Evolutionary conservation across 2,888 invertebrate species (phyloP).

Genomic region (Pediacus dermestoides): DNA sequence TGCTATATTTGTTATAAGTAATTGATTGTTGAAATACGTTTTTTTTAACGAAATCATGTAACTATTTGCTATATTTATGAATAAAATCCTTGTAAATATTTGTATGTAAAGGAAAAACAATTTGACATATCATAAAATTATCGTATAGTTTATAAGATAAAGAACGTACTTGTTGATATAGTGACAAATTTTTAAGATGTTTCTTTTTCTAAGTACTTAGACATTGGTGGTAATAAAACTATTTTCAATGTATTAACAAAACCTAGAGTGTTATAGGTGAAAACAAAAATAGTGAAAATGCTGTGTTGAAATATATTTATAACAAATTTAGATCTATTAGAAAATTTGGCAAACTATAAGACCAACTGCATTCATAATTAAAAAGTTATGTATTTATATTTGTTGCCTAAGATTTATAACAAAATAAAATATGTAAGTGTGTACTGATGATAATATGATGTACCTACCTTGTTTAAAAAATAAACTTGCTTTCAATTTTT

Average conservation of each 20-base stretch:
- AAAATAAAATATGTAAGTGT: too few species aligned
- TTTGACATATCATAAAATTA: constrained; percentile 44
- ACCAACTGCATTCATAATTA: constrained; percentile 20
- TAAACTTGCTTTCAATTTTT: too few species aligned
- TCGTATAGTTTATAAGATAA: constrained; percentile 29
- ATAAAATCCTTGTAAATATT: constrained; percentile 23
- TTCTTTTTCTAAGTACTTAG: constrained; percentile 5
- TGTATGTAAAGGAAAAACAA: constrained; percentile 36
- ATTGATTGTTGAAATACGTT: constrained; percentile 1
- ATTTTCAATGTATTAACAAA: constrained; percentile 21
- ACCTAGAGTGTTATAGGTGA: constrained; percentile 15
- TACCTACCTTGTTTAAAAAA: too few species aligned
- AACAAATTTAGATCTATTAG: constrained; percentile 19
- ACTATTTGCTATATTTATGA: constrained; percentile 2
- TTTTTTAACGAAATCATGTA: background rate
- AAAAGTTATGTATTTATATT: too few species aligned
- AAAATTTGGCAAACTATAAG: constrained; percentile 17
- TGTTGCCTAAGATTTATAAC: too few species aligned
- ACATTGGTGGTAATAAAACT: constrained; percentile 7
- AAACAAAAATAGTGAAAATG: constrained; percentile 17
- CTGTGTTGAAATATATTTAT: constrained; percentile 27
- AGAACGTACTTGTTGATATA: constrained; percentile 17
- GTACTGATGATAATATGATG: too few species aligned
- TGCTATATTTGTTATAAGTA: too few species aligned
- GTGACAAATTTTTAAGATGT: constrained; percentile 10